Evolutionary conservation across 2,888 invertebrate species (phyloP).

Genomic region (Vannuccia rotundouncinata): DNA sequence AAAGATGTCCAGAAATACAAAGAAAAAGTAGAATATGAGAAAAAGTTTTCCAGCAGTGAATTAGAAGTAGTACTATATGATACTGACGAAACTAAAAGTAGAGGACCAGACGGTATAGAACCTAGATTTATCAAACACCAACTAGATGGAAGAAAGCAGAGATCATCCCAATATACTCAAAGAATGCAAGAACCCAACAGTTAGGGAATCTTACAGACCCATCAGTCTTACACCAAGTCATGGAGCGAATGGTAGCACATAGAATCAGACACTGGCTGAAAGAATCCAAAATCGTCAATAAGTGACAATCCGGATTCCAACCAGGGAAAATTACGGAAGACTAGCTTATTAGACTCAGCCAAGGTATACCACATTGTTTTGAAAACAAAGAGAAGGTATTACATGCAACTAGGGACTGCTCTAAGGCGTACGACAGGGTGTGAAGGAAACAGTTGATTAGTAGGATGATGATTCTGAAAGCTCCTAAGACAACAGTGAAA

Average conservation of each 20-base stretch:
- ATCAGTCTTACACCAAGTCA: constrained; percentile 16
- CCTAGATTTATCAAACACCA: no score
- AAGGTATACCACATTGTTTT: background rate
- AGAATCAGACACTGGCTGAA: background rate
- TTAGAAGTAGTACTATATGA: no score
- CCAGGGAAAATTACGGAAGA: background rate
- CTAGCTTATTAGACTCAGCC: constrained; percentile 3
- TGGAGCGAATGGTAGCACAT: constrained; percentile 8
- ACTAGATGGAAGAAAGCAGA: constrained; percentile 11
- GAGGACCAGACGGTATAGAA: no score
- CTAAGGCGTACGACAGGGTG: background rate
- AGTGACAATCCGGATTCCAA: constrained; percentile 27
- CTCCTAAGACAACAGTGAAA: background rate
- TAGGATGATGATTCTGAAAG: background rate
- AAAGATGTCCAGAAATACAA: no score
- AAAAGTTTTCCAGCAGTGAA: no score
- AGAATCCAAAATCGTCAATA: background rate
- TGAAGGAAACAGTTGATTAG: background rate
- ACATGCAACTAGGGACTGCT: constrained; percentile 9
- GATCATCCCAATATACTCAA: constrained; percentile 17
- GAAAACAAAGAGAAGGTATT: background rate
- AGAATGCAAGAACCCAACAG: background rate
- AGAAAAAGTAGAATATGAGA: no score
- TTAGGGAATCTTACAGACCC: background rate
- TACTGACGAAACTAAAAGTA: no score